phyloP scores from a whole-genome alignment of 2,113 vertebrate genomes.

The Myodes glareolus region DNA sequence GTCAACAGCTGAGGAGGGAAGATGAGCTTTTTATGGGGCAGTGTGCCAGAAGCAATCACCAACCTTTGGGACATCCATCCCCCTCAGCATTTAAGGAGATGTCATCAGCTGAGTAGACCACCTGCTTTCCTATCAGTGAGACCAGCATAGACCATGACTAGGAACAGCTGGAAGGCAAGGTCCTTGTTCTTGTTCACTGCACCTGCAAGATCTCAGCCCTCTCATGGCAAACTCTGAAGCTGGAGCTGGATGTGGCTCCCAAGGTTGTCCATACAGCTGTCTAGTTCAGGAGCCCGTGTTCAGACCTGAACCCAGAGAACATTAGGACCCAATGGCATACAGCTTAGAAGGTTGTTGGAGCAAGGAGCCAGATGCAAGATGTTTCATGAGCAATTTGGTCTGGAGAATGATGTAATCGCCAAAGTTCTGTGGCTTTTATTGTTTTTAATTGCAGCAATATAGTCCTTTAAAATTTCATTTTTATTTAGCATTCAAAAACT shows the following conservation, averaged over 20 bases:
- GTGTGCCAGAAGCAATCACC: neutral
- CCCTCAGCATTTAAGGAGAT: neutral
- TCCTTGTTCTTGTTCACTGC: neutral
- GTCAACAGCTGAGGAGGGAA: neutral
- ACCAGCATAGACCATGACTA: neutral
- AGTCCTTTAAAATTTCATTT: neutral
- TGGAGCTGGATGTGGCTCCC: neutral
- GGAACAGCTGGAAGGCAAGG: neutral
- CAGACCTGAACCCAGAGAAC: neutral
- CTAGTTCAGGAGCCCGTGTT: neutral
- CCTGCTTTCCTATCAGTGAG: neutral
- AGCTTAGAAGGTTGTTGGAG: neutral
- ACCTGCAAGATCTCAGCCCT: neutral
- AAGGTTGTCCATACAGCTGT: neutral
- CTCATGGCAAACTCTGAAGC: neutral
- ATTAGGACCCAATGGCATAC: neutral
- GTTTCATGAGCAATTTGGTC: neutral
- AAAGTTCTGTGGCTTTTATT: neutral
- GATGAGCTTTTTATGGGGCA: neutral
- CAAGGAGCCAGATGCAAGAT: neutral
- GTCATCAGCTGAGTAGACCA: neutral
- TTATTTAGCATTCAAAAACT: neutral
- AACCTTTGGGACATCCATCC: neutral
- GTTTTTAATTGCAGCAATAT: neutral
- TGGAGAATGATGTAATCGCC: neutral